These are phyloP conservation scores for Hippocampus kuda DNA, from an alignment of 2,797 vertebrate genomes.

Conservation along the genomic window DNA sequence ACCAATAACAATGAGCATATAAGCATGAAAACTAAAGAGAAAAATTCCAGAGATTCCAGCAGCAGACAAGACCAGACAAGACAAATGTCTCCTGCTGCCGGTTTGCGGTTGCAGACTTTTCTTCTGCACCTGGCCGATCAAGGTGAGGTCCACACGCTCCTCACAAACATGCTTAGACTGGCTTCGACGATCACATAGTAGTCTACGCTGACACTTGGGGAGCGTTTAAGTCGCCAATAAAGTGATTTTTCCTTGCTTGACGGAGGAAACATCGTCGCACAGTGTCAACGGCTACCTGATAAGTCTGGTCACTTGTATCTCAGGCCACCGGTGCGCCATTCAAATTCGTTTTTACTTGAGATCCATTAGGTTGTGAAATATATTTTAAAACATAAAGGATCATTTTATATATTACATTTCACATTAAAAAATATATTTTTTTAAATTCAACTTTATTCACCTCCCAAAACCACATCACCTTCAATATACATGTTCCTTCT, in stretches of 20 bases:
- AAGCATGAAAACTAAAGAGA: neutral
- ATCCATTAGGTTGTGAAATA: no score
- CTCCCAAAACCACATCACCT: neutral
- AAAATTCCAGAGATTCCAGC: constrained; percentile 22
- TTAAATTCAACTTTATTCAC: neutral
- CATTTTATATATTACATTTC: no score
- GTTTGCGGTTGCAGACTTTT: neutral
- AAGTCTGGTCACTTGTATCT: no score
- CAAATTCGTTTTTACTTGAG: no score
- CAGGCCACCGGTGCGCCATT: no score
- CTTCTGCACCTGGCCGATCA: neutral
- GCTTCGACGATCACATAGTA: neutral
- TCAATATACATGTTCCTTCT: neutral
- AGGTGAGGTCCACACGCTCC: neutral
- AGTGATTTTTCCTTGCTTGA: no score
- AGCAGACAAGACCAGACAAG: constrained; percentile 48
- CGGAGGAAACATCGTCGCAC: no score
- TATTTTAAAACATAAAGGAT: no score
- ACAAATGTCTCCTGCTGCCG: neutral
- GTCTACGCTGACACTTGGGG: neutral
- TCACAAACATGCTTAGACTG: neutral
- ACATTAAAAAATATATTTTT: no score
- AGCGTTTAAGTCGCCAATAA: neutral
- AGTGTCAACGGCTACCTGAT: no score
- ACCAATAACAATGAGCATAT: neutral